Evolutionary conservation across 2,888 invertebrate species (phyloP), one percentile per base, ranked within the genome.

Genomic region (Lithophane leautieri): DNA sequence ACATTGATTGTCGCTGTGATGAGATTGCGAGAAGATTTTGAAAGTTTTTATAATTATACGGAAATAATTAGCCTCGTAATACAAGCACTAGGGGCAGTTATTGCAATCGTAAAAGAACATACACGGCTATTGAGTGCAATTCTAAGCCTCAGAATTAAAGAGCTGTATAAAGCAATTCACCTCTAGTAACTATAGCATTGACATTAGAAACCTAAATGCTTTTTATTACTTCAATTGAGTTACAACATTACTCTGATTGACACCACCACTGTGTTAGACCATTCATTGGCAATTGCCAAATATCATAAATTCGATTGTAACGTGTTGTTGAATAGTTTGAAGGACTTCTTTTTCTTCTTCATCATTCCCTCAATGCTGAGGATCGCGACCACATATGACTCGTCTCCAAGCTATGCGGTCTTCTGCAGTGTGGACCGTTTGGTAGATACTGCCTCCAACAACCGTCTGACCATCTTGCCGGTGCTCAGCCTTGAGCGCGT

Each of bases 131-230:
- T 50, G 34, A 44, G 11, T 16, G 12, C 28, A 66, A 50, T n/a
- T 9, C 73, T 42, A 28, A 72, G 42, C 19, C n/a, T 44, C 9
- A 56, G 16, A 56, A 25, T 7, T 1, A 0, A 16, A 28, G 16
- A 16, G 7, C 16, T 1, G 7, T 34, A 4, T 6, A 56, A 65
- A 50, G 14, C 68, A 54, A 81, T 71, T 62, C 66, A 52, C 61
- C 58, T 70, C 56, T 72, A 28, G 28, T 71, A 40, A 62, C 47
- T 9, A 40, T 81, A 89, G 70, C 90, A 89, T 89, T 89, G 89
- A 89, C 88, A 87, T 89, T 89, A 90, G 83, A 89, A 89, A 89
- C 80, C 74, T 42, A 73, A 84, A 76, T 70, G 58, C 74, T 83
- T 82, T 86, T 83, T 86, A 73, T 79, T 68, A 73, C 56, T 54